These are phyloP conservation scores for Odontomyia ornata DNA, from an alignment of 2,888 invertebrate species.

Conservation along the genomic window DNA sequence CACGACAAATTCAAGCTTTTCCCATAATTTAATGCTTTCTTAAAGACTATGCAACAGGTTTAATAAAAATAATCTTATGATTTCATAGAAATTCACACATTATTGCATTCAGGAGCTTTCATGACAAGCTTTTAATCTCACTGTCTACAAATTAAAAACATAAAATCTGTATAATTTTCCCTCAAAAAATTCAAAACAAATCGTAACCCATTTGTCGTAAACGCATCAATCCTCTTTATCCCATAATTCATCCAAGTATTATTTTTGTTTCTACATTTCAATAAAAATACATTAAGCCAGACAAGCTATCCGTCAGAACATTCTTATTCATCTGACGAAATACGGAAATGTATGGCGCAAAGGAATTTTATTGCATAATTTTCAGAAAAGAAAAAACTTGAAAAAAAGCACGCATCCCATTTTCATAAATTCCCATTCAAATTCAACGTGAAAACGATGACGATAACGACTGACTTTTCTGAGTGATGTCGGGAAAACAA, in stretches of 20 bases:
- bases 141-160: too few relatives aligned
- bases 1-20: too few relatives aligned
- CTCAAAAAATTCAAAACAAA: background rate
- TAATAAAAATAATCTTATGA: too few relatives aligned
- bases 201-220: background rate
- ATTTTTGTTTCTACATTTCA: background rate
- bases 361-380: background rate
- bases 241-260: background rate
- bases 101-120: too few relatives aligned
- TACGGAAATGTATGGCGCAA: background rate
- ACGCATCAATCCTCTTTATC: background rate
- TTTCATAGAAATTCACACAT: too few relatives aligned
- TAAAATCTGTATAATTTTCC: too few relatives aligned
- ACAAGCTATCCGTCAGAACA: background rate
- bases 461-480: background rate
- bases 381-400: background rate
- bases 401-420: background rate
- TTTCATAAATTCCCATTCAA: slow-evolving; percentile 14
- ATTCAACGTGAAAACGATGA: background rate
- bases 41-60: too few relatives aligned
- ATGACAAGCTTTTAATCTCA: too few relatives aligned
- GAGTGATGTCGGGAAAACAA: too few relatives aligned
- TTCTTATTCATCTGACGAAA: slow-evolving; percentile 13
- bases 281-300: background rate
- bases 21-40: too few relatives aligned